phyloP scores from a whole-genome alignment of 1,140 invertebrate species.

The Saccostrea echinata region DNA sequence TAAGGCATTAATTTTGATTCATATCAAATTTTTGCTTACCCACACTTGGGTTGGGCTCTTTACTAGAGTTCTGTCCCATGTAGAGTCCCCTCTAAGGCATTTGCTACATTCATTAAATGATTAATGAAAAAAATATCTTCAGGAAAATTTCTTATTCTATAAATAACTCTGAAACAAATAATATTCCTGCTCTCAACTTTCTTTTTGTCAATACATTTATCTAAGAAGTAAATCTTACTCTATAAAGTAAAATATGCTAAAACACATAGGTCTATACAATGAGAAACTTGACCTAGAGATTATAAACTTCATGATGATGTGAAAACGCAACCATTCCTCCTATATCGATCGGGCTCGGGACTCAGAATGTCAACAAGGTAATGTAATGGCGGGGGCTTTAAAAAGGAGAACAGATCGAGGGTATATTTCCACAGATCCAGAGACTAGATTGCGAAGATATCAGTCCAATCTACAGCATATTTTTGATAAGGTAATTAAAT shows the following conservation, averaged over 20 bases:
- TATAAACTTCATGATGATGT: no score
- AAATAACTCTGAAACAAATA: neutral
- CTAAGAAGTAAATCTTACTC: no score
- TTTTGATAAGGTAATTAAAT: neutral
- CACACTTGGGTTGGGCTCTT: neutral
- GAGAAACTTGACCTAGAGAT: no score
- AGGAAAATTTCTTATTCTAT: neutral
- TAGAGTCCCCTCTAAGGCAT: neutral
- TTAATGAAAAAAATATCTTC: no score
- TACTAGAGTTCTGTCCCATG: neutral
- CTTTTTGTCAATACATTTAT: neutral
- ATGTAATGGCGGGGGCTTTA: slow-evolving; percentile 3
- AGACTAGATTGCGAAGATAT: neutral
- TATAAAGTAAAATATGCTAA: no score
- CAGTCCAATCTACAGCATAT: slow-evolving; percentile 13
- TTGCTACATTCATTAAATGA: no score
- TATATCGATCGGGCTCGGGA: neutral
- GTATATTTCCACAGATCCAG: neutral
- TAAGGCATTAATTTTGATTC: no score
- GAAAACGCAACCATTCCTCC: no score
- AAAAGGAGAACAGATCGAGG: neutral
- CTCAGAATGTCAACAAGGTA: neutral
- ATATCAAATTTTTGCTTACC: neutral
- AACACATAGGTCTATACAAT: no score
- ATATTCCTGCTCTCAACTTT: neutral